Percentiles rank a stretch among this genome's conserved stretches.
These are phyloP conservation scores for Archocentrus centrarchus DNA, from an alignment of 2,113 vertebrate species.

Conservation along the genomic window DNA sequence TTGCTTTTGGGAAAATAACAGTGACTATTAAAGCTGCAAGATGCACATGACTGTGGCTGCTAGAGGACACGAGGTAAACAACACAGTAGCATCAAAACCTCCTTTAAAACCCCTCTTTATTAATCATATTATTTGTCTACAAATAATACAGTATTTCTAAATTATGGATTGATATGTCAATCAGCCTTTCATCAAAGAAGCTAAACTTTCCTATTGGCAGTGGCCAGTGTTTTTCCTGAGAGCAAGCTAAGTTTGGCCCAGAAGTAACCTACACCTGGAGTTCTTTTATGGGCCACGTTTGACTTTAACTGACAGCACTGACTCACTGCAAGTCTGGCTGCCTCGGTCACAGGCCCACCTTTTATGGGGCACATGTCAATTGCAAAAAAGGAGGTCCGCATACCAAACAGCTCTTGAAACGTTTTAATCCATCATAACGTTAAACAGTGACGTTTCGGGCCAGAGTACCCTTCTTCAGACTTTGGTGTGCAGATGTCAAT, in stretches of 20 bases:
- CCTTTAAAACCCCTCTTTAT: neutral
- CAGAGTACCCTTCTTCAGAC: too few species aligned
- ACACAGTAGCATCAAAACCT: neutral
- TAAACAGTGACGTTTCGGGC: too few species aligned
- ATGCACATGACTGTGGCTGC: neutral
- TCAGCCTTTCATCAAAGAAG: neutral
- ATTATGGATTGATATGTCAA: neutral
- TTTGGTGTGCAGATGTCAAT: neutral
- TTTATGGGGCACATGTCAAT: neutral
- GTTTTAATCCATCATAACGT: too few species aligned
- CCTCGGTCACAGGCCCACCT: neutral
- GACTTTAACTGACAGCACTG: neutral
- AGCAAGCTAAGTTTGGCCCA: neutral
- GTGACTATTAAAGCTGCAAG: neutral
- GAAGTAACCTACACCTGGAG: neutral
- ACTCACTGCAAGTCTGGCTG: too few species aligned
- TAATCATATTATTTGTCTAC: neutral
- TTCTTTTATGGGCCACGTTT: neutral
- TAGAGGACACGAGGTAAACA: neutral
- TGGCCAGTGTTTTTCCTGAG: neutral
- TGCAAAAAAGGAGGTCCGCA: too few species aligned
- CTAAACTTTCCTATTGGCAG: neutral
- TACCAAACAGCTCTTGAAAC: too few species aligned
- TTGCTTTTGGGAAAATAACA: slow-evolving; percentile 6
- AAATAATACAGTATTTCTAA: neutral